phyloP scores from a whole-genome alignment of 2,113 vertebrate genomes.

The Myocastor coypus region DNA sequence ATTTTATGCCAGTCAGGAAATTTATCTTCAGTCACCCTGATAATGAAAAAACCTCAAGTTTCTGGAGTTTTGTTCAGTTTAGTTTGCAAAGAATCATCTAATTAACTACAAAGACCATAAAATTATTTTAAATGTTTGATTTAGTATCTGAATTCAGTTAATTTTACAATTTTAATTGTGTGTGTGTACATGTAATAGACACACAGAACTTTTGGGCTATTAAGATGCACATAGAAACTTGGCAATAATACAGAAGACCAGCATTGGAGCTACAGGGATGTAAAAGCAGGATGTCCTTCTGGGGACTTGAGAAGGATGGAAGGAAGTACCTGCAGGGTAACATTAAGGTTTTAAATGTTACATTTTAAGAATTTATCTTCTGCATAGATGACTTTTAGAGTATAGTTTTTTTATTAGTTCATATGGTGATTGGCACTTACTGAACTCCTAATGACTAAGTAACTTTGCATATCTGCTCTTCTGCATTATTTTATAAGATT shows the following conservation, averaged over 20 bases:
- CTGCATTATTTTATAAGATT: background rate
- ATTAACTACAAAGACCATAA: slow-evolving; percentile 37
- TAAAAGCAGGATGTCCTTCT: background rate
- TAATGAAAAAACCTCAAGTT: background rate
- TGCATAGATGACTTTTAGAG: background rate
- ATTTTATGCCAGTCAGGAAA: background rate
- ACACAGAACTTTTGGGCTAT: background rate
- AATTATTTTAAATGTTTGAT: slow-evolving; percentile 47
- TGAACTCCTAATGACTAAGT: background rate
- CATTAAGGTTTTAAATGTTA: slow-evolving; percentile 32
- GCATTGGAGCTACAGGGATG: background rate
- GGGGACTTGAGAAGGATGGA: background rate
- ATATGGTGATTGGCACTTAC: no score
- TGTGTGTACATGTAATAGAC: background rate
- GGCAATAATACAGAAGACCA: background rate
- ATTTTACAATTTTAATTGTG: background rate
- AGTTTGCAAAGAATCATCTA: background rate
- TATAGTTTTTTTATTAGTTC: background rate
- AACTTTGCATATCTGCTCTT: background rate
- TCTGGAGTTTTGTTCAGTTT: slow-evolving; percentile 11
- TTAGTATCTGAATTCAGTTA: slow-evolving; percentile 26
- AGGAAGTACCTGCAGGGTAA: background rate
- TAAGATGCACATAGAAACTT: background rate
- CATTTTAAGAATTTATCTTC: background rate
- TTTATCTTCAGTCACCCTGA: slow-evolving; percentile 39